phyloP scores from a whole-genome alignment of 23 tunicate species.

The Halocynthia aurantium region DNA sequence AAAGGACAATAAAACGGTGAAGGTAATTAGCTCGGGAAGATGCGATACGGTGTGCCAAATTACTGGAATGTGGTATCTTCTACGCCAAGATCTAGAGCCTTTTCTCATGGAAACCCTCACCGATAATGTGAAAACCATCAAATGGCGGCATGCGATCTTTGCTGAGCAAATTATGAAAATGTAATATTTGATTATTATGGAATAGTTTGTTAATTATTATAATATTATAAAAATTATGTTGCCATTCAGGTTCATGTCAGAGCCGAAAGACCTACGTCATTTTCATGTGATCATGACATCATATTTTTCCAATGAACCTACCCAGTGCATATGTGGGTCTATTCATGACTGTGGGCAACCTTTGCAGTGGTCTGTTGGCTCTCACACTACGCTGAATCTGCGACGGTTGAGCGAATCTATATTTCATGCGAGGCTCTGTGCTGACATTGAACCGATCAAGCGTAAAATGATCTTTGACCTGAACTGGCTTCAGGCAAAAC shows the following conservation, averaged over 20 bases:
- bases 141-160: conserved; percentile 59
- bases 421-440: conserved; percentile 3
- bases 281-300: conserved; percentile 48
- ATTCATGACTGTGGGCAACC: conserved; percentile 37
- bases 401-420: conserved; percentile 26
- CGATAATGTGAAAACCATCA: conserved; percentile 32
- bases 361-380: conserved; percentile 29
- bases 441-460: conserved; percentile 38
- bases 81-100: conserved; percentile 23
- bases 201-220: not conserved
- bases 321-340: not conserved
- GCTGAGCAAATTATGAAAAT: not conserved
- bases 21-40: not conserved
- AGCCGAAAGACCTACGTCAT: conserved; percentile 22
- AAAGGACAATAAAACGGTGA: not conserved
- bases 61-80: conserved; percentile 22
- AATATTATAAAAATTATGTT: not conserved
- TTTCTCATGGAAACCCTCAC: conserved; percentile 43
- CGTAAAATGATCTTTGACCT: conserved; percentile 50
- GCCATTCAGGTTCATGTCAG: conserved; percentile 43
- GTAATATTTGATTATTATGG: not conserved
- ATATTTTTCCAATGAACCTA: conserved; percentile 42
- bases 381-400: not conserved
- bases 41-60: conserved; percentile 9
- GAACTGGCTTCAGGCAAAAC: conserved; percentile 78